Base-by-base conservation (phyloP, 2,113 vertebrate species). In the Anser cygnoides region DNA sequence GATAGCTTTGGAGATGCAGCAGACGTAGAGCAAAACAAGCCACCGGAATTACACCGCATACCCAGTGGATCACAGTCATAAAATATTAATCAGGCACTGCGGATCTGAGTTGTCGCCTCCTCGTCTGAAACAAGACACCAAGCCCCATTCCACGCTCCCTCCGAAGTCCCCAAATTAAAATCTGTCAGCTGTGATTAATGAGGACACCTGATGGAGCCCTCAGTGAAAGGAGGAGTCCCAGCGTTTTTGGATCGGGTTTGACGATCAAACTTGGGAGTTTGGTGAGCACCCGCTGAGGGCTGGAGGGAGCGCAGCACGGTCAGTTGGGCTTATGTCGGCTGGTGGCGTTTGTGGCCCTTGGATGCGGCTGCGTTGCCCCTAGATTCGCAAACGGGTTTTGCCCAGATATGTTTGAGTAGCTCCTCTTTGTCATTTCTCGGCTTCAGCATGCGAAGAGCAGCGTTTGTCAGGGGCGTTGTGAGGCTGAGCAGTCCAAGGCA, bases 71-170 rank as follows among this genome's bases (percentile, higher is more conserved):
- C 95, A 39, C 84, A 62, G 62, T 97, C 96, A 97, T 98, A 84
- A 98, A 98, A 97, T 95, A 98, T 98, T 97, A 92, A 98, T 97
- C 97, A 96, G 94, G 90, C 93, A 97, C 88, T 96, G 96, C 89
- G 96, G 97, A 97, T 97, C 97, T 95, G 97, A 84, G 82, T 94
- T 97, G 94, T 87, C 93, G 87, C 86, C 92, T 90, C 93, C 90
- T 85, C 41, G 35, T 81, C 54, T n/a, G 55, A 72, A 97, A 92
- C 87, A 86, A 89, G 96, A 93, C 89, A 94, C 87, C 31, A 50
- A 75, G 70, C 77, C 61, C 82, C 16, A 9, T 35, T 74, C 66
- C 44, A 25, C 76, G 10, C 20, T 77, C 68, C 75, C 57, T 88
- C 84, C 78, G 18, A 94, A 62, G 90, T 90, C 44, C 65, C 65